These are phyloP conservation scores for Conistra vaccinii DNA, from an alignment of 2,888 invertebrate genomes.

Conservation along the genomic window DNA sequence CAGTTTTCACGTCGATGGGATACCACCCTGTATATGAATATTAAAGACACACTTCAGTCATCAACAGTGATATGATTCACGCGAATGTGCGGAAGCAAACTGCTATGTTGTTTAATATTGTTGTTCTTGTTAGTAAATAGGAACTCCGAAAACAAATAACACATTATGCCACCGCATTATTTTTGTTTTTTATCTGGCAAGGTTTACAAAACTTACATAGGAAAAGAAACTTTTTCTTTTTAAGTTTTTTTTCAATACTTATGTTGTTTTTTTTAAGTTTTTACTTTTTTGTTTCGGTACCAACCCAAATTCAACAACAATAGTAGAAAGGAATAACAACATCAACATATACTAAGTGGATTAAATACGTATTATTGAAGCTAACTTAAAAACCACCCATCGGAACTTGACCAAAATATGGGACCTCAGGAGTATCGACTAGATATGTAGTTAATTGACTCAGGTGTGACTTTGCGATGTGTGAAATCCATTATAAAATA, in stretches of 20 bases:
- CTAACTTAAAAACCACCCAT: background rate
- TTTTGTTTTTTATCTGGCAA: background rate
- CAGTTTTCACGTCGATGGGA: too few species aligned
- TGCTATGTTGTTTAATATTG: background rate
- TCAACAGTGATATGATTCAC: constrained; percentile 4
- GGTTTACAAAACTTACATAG: background rate
- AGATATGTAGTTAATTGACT: too few species aligned
- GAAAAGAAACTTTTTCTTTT: background rate
- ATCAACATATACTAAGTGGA: background rate
- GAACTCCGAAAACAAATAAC: background rate
- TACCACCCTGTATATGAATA: too few species aligned
- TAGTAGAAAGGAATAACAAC: background rate
- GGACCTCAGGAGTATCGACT: background rate
- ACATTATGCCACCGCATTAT: background rate
- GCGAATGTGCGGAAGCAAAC: background rate
- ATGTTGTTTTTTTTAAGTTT: too few species aligned
- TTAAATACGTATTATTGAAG: background rate
- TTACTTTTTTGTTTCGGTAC: background rate
- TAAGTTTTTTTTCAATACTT: background rate
- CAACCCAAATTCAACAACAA: background rate
- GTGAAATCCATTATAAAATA: too few species aligned
- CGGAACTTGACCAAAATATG: background rate
- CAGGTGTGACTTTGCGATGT: too few species aligned
- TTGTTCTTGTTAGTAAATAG: constrained; percentile 20
- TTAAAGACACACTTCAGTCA: background rate